Evolutionary conservation across 2,113 vertebrate genomes (phyloP), one percentile per base, ranked within the genome.

Genomic region (Willisornis vidua): DNA sequence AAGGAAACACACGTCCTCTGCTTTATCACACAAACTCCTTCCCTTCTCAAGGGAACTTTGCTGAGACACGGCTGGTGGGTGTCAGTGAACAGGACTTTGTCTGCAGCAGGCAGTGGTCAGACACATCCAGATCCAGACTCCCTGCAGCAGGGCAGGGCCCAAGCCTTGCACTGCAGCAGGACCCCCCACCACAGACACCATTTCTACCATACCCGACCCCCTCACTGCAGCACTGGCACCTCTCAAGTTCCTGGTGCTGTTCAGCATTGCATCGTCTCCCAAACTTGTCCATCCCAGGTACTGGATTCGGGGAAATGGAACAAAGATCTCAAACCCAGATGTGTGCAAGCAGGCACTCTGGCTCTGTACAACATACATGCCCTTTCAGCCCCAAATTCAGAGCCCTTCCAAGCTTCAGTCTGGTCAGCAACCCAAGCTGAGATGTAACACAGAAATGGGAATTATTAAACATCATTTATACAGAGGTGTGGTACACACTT

Each of bases 231-330:
- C 71, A 46, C 41, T 11, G 2, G 52, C 45, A 37, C n/a, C 46
- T 14, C 85, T 61, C 48, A 46, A 24, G 37, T 4, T 46, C 66
- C 66, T 19, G 58, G 58, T 25, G 62, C 68, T 7, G 5, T 5
- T 68, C 71, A 85, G 66, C 62, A 43, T 19, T 0, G 0, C 19
- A 13, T 16, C 61, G 12, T n/a, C 48, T 49, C 71, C 29, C 51
- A 24, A 71, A 58, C 18, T 67, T 33, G 17, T 54, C 67, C 39
- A 43, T 35, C 48, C 24, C 0, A 0, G 0, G 0, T 17, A 31
- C 37, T 66, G 66, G n/a, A 33, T 45, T 52, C 9, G 14, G 46
- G 16, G 26, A 79, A 80, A 65, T 1, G 4, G 45, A 81, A 59
- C 6, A 13, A 26, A 62, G 49, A 48, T 39, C 18, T 46, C 41